phyloP scores from a whole-genome alignment of 2,797 vertebrate species.

The Aselliscus stoliczkanus region DNA sequence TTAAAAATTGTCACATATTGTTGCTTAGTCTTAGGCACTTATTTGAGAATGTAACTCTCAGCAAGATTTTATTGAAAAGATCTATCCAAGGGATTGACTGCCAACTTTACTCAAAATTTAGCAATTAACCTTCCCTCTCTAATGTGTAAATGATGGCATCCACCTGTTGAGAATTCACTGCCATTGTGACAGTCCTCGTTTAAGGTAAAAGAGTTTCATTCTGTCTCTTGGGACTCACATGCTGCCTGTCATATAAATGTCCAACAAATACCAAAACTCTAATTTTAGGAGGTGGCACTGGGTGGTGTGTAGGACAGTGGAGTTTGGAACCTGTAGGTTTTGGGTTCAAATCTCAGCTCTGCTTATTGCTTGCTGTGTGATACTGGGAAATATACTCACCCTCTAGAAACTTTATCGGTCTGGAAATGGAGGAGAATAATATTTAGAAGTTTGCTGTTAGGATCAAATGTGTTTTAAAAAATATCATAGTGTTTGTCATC shows the following conservation, averaged over 20 bases:
- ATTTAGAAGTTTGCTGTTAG: background rate
- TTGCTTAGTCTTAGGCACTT: conserved; percentile 67
- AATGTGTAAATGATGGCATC: background rate
- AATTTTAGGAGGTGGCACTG: background rate
- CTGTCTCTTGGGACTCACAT: background rate
- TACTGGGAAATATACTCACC: background rate
- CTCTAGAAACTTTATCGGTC: background rate
- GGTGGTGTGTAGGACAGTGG: background rate
- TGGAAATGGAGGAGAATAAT: background rate
- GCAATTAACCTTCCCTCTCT: conserved; percentile 56
- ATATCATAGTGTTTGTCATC: background rate
- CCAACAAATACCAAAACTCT: background rate
- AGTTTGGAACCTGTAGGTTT: background rate
- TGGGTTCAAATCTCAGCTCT: background rate
- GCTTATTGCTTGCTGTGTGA: background rate
- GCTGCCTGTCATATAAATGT: background rate
- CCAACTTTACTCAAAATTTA: conserved; percentile 63
- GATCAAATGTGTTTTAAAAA: background rate
- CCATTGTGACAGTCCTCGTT: background rate
- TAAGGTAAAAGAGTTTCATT: background rate
- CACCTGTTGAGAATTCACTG: conserved; percentile 4
- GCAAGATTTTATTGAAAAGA: conserved; percentile 78
- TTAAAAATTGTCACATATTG: conserved; percentile 68
- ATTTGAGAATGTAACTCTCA: conserved; percentile 78
- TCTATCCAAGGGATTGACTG: conserved; percentile 74